Conservation (phyloP, 1,140 invertebrate genomes). For the Drosophila elegans region DNA sequence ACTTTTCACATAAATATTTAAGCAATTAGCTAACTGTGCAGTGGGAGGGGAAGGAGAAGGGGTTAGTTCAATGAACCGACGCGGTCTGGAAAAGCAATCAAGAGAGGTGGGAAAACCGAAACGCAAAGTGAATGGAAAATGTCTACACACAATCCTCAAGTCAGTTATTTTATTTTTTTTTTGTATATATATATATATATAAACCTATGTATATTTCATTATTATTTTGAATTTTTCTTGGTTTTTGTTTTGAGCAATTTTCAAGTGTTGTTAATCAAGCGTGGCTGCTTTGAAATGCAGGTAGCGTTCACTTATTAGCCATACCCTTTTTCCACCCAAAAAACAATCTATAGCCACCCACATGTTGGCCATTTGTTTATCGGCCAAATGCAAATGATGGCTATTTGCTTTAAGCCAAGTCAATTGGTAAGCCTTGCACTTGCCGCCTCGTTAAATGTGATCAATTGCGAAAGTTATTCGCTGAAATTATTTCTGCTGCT, state of each 20-base stretch:
- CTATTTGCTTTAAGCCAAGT: conserved; percentile 7
- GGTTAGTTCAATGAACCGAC: conserved; percentile 67
- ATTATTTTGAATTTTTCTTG: conserved; percentile 56
- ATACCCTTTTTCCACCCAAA: conserved; percentile 8
- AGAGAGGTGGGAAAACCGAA: conserved; percentile 71
- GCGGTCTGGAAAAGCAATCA: conserved; percentile 73
- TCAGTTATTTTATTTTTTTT: conserved; percentile 54
- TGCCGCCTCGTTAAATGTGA: conserved; percentile 29
- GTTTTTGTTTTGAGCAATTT: conserved; percentile 48
- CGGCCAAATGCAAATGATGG: conserved; percentile 63
- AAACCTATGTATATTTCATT: conserved; percentile 34
- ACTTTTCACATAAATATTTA: conserved; percentile 59
- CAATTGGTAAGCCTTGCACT: conserved; percentile 76
- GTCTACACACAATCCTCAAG: conserved; percentile 70
- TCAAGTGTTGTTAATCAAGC: conserved; percentile 60
- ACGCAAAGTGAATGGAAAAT: conserved; percentile 82
- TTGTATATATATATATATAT: conserved; percentile 7
- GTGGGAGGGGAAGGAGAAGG: conserved; percentile 8
- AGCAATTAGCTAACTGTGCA: conserved; percentile 72
- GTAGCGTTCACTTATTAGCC: conserved; percentile 48
- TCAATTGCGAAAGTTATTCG: conserved; percentile 70
- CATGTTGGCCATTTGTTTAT: conserved; percentile 67
- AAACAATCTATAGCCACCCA: conserved; percentile 14
- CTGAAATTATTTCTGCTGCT: conserved; percentile 35
- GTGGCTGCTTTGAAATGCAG: conserved; percentile 56